Percentiles rank a stretch among this genome's conserved stretches.
These are phyloP conservation scores for Saccostrea cuccullata DNA, from an alignment of 1,140 invertebrate species.

Conservation along the genomic window DNA sequence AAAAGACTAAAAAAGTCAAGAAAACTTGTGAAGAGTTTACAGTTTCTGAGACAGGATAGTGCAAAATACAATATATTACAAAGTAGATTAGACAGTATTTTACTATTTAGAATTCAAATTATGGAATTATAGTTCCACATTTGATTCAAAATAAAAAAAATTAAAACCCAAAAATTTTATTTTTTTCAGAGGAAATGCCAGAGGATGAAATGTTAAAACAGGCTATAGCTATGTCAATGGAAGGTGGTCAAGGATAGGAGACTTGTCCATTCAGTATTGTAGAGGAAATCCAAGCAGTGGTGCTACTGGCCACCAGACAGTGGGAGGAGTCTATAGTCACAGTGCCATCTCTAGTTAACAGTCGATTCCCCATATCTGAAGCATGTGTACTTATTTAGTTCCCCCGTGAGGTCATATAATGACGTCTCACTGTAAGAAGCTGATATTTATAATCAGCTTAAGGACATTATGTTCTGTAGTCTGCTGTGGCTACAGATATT, in stretches of 20 bases:
- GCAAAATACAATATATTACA: no score
- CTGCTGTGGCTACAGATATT: not conserved
- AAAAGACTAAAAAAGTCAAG: no score
- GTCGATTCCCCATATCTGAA: not conserved
- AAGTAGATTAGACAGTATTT: no score
- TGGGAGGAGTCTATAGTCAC: not conserved
- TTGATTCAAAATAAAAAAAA: no score
- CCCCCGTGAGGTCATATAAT: not conserved
- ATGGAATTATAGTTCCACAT: no score
- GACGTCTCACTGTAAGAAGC: not conserved
- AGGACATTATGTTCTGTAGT: not conserved
- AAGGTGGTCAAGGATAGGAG: constrained; percentile 36
- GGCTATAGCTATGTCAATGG: constrained; percentile 77
- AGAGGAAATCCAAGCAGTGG: not conserved
- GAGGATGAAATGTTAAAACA: constrained; percentile 76
- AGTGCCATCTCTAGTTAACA: not conserved
- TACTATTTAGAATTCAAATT: no score
- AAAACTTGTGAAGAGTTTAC: no score
- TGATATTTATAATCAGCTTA: not conserved
- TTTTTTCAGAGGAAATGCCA: constrained; percentile 63
- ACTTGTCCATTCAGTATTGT: not conserved
- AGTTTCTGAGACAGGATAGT: no score
- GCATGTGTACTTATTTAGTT: constrained; percentile 25
- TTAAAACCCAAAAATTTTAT: constrained; percentile 26
- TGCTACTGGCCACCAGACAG: not conserved